phyloP scores from a whole-genome alignment of 2,888 invertebrate genomes.

The Lymantria monacha region DNA sequence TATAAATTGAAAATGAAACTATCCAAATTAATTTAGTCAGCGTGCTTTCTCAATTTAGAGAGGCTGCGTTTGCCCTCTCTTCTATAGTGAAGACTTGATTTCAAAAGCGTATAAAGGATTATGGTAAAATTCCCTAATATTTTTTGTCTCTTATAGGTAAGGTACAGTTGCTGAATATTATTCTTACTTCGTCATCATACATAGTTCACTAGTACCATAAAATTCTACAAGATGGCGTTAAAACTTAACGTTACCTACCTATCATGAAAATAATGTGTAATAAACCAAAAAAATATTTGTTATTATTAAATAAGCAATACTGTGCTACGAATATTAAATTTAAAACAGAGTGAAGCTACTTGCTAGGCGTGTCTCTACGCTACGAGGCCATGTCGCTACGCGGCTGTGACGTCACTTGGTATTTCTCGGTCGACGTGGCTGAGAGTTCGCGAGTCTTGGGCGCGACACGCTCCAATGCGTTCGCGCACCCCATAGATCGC shows the following conservation, averaged over 20 bases:
- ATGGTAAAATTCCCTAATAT: neutral
- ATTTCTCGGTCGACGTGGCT: conserved; percentile 51
- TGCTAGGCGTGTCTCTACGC: conserved; percentile 23
- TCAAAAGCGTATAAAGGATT: too few species aligned
- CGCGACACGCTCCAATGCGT: conserved; percentile 43
- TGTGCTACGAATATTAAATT: too few species aligned
- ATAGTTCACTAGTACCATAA: neutral
- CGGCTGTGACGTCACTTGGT: conserved; percentile 46
- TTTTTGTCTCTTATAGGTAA: neutral
- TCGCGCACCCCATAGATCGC: conserved; percentile 46
- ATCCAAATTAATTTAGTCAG: too few species aligned
- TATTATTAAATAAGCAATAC: too few species aligned
- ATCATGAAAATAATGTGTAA: too few species aligned
- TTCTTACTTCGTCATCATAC: neutral
- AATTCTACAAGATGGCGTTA: neutral
- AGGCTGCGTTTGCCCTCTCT: too few species aligned
- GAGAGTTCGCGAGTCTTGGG: conserved; percentile 46
- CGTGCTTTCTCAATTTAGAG: too few species aligned
- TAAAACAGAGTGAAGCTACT: conserved; percentile 39
- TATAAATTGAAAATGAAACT: too few species aligned
- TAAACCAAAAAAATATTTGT: too few species aligned
- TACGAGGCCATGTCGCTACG: conserved; percentile 33
- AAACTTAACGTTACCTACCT: too few species aligned
- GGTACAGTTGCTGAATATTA: neutral
- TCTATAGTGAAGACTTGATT: too few species aligned